These are phyloP conservation scores for Aphrocallistes beatrix DNA, from an alignment of 37 sponge, comb jelly and placozoan genomes.

Conservation along the genomic window DNA sequence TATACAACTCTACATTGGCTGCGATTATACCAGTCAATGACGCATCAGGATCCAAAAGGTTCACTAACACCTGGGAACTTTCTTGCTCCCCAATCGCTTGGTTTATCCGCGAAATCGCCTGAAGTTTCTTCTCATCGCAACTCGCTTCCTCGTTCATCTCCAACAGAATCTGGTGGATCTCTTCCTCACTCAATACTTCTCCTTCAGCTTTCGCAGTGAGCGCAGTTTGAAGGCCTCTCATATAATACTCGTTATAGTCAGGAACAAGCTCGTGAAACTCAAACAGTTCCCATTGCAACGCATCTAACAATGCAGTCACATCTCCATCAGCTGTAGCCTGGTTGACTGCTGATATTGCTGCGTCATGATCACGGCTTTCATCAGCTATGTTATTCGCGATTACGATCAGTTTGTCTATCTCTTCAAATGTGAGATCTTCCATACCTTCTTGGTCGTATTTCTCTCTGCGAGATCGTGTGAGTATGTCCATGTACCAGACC, in stretches of 20 bases:
- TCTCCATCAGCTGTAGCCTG: conserved; percentile 29
- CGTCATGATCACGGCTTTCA: conserved; percentile 22
- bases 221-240: conserved; percentile 29
- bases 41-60: not conserved
- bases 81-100: not conserved
- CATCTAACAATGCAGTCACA: conserved; percentile 34
- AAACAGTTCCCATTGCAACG: conserved; percentile 45
- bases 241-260: conserved; percentile 55
- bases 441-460: conserved; percentile 22
- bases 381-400: conserved; percentile 12
- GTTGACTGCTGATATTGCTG: conserved; percentile 58
- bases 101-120: not conserved
- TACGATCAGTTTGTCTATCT: not conserved
- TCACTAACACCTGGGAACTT: not conserved
- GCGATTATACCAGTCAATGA: not conserved
- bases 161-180: conserved; percentile 33
- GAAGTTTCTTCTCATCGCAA: conserved; percentile 24
- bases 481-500: conserved; percentile 61
- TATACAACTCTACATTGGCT: not conserved
- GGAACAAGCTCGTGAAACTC: conserved; percentile 39
- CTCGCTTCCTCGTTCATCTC: conserved; percentile 46
- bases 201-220: conserved; percentile 23
- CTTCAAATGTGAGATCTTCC: not conserved
- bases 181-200: conserved; percentile 39
- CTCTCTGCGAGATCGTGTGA: conserved; percentile 43